These are phyloP conservation scores for Tympanoctomys barrerae DNA, from an alignment of 2,797 vertebrate genomes.

Conservation along the genomic window DNA sequence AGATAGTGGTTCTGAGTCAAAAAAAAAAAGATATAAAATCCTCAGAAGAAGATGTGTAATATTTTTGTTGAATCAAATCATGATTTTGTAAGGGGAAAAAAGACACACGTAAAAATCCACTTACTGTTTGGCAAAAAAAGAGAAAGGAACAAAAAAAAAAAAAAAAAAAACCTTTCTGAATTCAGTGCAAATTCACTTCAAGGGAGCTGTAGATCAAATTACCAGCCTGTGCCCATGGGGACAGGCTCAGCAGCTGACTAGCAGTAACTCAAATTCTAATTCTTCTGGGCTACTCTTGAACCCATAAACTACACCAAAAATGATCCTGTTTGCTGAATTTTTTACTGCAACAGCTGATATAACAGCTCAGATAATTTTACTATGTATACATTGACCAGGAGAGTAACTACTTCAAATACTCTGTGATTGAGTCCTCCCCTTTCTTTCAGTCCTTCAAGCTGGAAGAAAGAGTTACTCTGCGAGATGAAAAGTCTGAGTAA, in stretches of 20 bases:
- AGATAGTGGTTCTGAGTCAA: not conserved
- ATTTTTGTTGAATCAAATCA: constrained; percentile 81
- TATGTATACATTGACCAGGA: constrained; percentile 81
- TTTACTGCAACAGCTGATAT: constrained; percentile 88
- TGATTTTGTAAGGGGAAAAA: constrained; percentile 84
- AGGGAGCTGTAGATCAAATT: constrained; percentile 86
- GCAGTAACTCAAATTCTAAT: constrained; percentile 86
- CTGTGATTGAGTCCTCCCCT: constrained; percentile 79
- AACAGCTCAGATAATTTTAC: constrained; percentile 86
- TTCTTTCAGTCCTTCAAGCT: constrained; percentile 65
- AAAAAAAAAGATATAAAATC: constrained; percentile 79
- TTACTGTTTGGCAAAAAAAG: constrained; percentile 81
- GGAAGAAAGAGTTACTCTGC: constrained; percentile 53
- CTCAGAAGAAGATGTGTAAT: constrained; percentile 73
- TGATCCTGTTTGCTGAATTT: constrained; percentile 84
- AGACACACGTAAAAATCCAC: constrained; percentile 84
- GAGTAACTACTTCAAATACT: constrained; percentile 85
- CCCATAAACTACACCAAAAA: constrained; percentile 88
- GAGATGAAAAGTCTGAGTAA: not conserved
- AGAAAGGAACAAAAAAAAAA: constrained; percentile 21
- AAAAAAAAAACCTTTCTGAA: constrained; percentile 70
- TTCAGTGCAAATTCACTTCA: constrained; percentile 84
- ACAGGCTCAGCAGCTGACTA: constrained; percentile 83
- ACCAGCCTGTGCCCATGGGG: constrained; percentile 85
- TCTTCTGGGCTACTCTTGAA: constrained; percentile 85